Evolutionary conservation across 2,888 invertebrate genomes (phyloP).

Genomic region (Drosophila hamatofila): DNA sequence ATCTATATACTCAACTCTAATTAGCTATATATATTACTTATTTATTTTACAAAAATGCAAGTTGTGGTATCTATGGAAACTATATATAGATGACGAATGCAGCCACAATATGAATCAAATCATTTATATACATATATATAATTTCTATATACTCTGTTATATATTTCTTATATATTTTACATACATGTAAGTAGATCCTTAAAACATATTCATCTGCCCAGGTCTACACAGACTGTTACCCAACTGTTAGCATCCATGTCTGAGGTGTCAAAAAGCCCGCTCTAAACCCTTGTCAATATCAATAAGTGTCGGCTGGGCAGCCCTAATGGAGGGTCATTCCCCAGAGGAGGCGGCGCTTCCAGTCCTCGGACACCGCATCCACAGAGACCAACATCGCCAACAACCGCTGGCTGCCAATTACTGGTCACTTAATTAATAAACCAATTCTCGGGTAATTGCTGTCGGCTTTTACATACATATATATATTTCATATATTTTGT

Average conservation of each 20-base stretch:
- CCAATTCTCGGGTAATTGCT: slow-evolving; percentile 10
- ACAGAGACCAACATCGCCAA: not conserved
- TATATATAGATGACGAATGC: too few relatives aligned
- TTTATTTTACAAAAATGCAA: too few relatives aligned
- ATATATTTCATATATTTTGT: not conserved
- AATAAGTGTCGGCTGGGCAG: slow-evolving; percentile 17
- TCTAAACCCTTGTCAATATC: slow-evolving; percentile 34
- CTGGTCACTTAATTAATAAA: slow-evolving; percentile 45
- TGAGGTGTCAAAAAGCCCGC: slow-evolving; percentile 2
- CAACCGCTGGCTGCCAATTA: slow-evolving; percentile 22
- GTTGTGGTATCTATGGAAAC: too few relatives aligned
- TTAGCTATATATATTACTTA: too few relatives aligned
- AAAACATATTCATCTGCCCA: too few relatives aligned
- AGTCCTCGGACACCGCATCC: not conserved
- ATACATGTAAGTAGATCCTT: too few relatives aligned
- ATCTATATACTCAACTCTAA: too few relatives aligned
- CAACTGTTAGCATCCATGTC: not conserved
- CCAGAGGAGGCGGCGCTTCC: not conserved
- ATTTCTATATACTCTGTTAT: too few relatives aligned
- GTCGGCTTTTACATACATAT: slow-evolving; percentile 1
- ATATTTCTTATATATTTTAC: too few relatives aligned
- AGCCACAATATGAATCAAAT: too few relatives aligned
- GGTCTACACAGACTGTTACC: too few relatives aligned
- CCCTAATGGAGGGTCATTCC: slow-evolving; percentile 11
- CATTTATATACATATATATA: too few relatives aligned